phyloP scores from a whole-genome alignment of 2,113 vertebrate species.

The Antechinus flavipes region DNA sequence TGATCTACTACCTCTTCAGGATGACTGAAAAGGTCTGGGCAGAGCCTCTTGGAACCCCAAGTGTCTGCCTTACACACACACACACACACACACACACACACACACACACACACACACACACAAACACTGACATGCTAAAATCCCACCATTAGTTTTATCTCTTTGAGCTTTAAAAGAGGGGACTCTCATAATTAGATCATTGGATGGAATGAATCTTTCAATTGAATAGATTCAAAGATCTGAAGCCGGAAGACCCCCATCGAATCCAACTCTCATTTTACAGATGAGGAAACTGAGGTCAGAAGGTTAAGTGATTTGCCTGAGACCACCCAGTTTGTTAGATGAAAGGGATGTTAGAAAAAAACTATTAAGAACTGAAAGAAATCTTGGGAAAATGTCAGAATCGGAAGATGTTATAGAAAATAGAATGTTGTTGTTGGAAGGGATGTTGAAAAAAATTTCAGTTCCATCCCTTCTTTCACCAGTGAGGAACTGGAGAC shows the following conservation, averaged over 20 bases:
- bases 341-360: not conserved
- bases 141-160: not conserved
- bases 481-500: not conserved
- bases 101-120: no score
- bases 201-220: not conserved
- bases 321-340: not conserved
- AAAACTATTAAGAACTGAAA: not conserved
- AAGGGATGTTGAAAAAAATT: not conserved
- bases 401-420: not conserved
- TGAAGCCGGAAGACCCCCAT: not conserved
- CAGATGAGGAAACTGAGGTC: not conserved
- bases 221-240: not conserved
- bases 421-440: not conserved
- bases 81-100: no score
- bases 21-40: not conserved
- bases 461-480: not conserved
- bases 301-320: not conserved
- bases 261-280: not conserved
- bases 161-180: not conserved
- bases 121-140: not conserved
- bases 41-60: not conserved
- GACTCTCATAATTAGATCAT: not conserved
- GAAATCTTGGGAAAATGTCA: not conserved
- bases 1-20: not conserved
- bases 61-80: not conserved